phyloP scores from a whole-genome alignment of 2,888 invertebrate genomes.

The Mongoloraphidia duomilia region DNA sequence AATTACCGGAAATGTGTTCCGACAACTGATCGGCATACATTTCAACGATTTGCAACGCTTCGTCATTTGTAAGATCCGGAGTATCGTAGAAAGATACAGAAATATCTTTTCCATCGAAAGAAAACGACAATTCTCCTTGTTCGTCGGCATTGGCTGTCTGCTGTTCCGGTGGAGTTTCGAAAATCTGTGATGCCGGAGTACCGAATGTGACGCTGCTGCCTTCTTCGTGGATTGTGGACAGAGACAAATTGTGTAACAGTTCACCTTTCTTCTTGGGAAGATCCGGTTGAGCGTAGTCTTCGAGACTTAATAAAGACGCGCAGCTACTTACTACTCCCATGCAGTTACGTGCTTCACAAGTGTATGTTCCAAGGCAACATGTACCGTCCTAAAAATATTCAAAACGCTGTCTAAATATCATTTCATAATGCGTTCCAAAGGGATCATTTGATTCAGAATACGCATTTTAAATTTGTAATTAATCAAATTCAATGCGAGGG shows the following conservation, averaged over 20 bases:
- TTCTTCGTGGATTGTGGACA: constrained; percentile 85
- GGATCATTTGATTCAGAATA: no score
- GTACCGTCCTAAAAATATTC: constrained; percentile 49
- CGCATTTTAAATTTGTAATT: no score
- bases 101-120: constrained; percentile 83
- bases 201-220: constrained; percentile 79
- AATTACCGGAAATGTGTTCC: constrained; percentile 59
- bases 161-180: constrained; percentile 2
- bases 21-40: constrained; percentile 90
- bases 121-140: constrained; percentile 75
- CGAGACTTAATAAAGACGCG: constrained; percentile 74
- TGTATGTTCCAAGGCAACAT: constrained; percentile 79
- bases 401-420: no score
- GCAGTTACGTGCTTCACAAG: constrained; percentile 80
- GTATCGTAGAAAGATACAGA: constrained; percentile 85
- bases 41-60: constrained; percentile 81
- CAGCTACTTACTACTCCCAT: constrained; percentile 84
- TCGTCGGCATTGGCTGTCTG: constrained; percentile 59
- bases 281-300: constrained; percentile 47
- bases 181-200: constrained; percentile 51
- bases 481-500: no score
- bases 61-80: constrained; percentile 82
- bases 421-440: no score
- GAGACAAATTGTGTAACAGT: constrained; percentile 60
- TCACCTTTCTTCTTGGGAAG: constrained; percentile 38